Percentiles rank a stretch among this genome's conserved stretches.
Evolutionary conservation across 2,113 vertebrate species (phyloP).

Genomic region (Rhabdomys dilectus): DNA sequence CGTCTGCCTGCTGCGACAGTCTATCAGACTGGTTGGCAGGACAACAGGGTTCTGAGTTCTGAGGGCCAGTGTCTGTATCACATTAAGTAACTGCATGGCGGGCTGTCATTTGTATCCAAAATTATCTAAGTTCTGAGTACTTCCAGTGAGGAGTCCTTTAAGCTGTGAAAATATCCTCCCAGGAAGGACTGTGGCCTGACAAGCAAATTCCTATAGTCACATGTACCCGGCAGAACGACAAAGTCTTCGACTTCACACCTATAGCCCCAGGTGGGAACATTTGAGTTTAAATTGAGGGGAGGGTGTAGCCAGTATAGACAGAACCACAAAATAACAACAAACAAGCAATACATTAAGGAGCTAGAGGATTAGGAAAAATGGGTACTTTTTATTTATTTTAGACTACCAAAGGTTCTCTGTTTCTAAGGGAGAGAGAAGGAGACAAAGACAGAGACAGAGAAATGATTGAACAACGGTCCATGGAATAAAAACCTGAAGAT

Average conservation of each 20-base stretch:
- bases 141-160: neutral
- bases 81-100: neutral
- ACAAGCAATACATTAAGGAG: neutral
- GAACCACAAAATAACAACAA: neutral
- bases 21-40: neutral
- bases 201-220: neutral
- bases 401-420: neutral
- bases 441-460: neutral
- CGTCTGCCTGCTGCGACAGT: neutral
- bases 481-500: slow-evolving; percentile 38
- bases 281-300: neutral
- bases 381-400: neutral
- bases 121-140: neutral
- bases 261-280: neutral
- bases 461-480: neutral
- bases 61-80: neutral
- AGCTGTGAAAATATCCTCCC: neutral
- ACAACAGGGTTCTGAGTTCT: neutral
- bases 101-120: neutral
- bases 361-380: neutral
- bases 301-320: no score
- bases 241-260: neutral
- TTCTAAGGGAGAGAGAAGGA: neutral
- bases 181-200: fast-evolving
- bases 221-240: neutral